Evolutionary conservation across 1,140 invertebrate species (phyloP), one percentile per base, ranked within the genome.

Genomic region (Rhyacophila brunnea): DNA sequence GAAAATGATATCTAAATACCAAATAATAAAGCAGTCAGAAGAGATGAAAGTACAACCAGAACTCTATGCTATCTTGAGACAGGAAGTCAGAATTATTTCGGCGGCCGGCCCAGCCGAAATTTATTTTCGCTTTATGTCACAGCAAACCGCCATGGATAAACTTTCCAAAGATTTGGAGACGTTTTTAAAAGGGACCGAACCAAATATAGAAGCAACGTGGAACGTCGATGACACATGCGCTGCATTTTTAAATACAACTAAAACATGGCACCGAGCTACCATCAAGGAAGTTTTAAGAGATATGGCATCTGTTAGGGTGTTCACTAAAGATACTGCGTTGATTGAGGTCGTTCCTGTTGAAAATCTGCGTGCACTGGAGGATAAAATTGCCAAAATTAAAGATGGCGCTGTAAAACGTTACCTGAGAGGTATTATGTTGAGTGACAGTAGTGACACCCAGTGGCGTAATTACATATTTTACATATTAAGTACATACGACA

Each of bases 401-500:
- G 70, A 79, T 35, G 73, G 79, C 6, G 74, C 78, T 1, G 74
- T 84, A 15, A 80, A 78, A 64, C 79, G 84, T 48, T 80, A 82
- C 64, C 61, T 86, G 2, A 75, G 67, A 3, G 82, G 82, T 7
- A 80, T 86, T 11, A 64, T 69, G 9, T 78, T 83, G 0, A 81
- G 80, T 0, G 77, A n/a, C n/a, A n/a, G n/a, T n/a, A n/a, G 80
- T 1, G 82, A 79, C 0, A 61, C 70, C 0, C 67, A 68, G 1
- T 86, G 83, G 84, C 75, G 78, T 0, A 74, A 72, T 0, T 63
- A 80, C 0, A 80, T 83, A 35, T 79, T 70, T 51, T 67, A 85
- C 1, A 67, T 83, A 0, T 70, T 83, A 7, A 65, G 72, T 2
- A 68, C 68, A 0, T 80, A 80, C 61, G 67, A 70, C 45, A 68